A percentile compares a stretch with the other conserved stretches of the same genome.
These are phyloP conservation scores for Donacobius atricapilla DNA, from an alignment of 2,113 vertebrate species.

Conservation along the genomic window DNA sequence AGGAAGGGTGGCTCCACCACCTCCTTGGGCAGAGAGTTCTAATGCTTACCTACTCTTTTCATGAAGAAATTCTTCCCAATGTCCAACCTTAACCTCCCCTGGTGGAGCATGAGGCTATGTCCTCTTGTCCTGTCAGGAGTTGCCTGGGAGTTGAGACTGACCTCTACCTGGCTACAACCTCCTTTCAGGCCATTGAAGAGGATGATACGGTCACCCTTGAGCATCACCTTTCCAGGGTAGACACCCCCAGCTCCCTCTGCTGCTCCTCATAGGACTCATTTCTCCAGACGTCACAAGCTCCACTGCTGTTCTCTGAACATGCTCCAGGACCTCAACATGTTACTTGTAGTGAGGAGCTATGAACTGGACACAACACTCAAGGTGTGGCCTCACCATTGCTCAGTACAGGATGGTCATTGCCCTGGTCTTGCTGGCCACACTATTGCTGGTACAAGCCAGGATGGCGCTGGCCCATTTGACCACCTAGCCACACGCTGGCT, in stretches of 20 bases:
- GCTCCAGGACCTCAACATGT: not conserved
- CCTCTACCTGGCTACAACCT: not conserved
- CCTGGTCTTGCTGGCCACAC: not conserved
- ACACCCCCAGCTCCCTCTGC: not conserved
- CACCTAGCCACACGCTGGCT: accelerated
- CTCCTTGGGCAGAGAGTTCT: not conserved
- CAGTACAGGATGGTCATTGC: not conserved
- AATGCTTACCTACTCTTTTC: not conserved
- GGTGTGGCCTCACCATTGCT: not conserved
- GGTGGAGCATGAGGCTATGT: not conserved
- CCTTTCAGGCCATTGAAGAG: not conserved
- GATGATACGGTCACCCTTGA: not conserved
- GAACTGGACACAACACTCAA: not conserved
- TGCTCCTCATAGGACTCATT: not conserved
- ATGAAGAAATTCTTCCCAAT: not conserved
- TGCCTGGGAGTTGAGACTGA: not conserved
- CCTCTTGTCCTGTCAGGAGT: not conserved
- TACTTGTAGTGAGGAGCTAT: not conserved
- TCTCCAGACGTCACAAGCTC: not conserved
- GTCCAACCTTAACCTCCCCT: not conserved
- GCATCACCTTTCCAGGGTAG: not conserved
- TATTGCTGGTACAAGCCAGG: not conserved
- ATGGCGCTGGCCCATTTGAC: not conserved
- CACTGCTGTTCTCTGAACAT: not conserved
- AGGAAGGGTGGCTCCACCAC: not conserved